phyloP scores from a whole-genome alignment of 2,797 vertebrate genomes.

The Synaphobranchus kaupii region DNA sequence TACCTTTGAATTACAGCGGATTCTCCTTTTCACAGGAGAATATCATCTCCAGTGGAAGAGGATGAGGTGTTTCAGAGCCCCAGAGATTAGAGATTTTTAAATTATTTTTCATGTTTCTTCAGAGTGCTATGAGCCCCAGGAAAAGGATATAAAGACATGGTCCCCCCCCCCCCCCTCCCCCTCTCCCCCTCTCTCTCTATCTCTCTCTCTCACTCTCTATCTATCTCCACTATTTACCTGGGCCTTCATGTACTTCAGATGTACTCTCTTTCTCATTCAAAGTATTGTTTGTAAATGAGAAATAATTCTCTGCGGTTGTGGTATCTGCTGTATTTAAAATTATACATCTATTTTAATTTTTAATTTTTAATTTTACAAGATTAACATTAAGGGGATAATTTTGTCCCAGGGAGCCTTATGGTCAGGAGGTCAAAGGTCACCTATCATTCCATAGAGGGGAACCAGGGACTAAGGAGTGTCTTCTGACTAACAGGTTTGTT shows the following conservation, averaged over 20 bases:
- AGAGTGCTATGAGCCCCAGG: slow-evolving; percentile 15
- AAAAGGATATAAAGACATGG: background rate
- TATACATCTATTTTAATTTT: too few species aligned
- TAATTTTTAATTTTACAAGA: too few species aligned
- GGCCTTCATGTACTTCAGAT: background rate
- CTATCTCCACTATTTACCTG: slow-evolving; percentile 13
- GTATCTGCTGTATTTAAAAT: too few species aligned
- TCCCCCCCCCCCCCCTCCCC: background rate
- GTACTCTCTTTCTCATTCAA: background rate
- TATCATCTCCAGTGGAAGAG: background rate
- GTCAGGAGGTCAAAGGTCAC: slow-evolving; percentile 3
- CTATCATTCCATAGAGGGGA: background rate
- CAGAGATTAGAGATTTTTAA: slow-evolving; percentile 14
- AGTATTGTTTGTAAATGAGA: background rate
- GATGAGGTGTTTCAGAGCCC: background rate
- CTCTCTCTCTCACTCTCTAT: slow-evolving; percentile 24
- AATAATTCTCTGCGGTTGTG: background rate
- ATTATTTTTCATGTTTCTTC: slow-evolving; percentile 19
- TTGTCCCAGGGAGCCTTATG: background rate
- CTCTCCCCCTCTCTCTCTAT: slow-evolving; percentile 24
- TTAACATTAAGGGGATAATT: background rate
- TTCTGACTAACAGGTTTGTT: background rate
- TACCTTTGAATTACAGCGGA: slow-evolving; percentile 28
- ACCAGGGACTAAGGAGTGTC: background rate
- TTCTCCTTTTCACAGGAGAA: background rate